Evolutionary conservation across 1,140 invertebrate genomes (phyloP).

Genomic region (Leguminivora glycinivorella): DNA sequence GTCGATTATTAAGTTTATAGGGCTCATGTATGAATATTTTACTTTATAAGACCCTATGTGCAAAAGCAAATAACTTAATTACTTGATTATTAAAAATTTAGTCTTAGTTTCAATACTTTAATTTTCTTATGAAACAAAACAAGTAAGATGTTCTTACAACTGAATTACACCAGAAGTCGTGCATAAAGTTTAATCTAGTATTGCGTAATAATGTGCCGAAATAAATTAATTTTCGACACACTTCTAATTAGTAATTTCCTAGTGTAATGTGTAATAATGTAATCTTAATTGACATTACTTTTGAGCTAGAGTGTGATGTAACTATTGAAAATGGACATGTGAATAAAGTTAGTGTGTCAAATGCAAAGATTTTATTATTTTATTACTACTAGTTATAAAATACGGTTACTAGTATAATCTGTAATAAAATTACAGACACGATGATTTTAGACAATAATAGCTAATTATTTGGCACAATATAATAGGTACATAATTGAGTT

Average conservation of each 20-base stretch:
- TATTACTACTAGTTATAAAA: background rate
- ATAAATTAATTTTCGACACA: background rate
- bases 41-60: too few relatives aligned
- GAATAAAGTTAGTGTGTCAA: slow-evolving; percentile 19
- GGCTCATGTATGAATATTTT: too few relatives aligned
- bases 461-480: background rate
- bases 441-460: background rate
- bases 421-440: background rate
- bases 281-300: background rate
- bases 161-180: background rate
- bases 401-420: background rate
- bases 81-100: too few relatives aligned
- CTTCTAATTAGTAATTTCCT: background rate
- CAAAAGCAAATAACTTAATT: too few relatives aligned
- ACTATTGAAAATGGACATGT: slow-evolving; percentile 6
- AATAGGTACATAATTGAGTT: background rate
- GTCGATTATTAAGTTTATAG: too few relatives aligned
- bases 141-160: background rate
- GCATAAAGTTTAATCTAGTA: background rate
- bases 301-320: slow-evolving; percentile 1
- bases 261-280: slow-evolving; percentile 4
- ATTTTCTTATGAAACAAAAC: background rate
- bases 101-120: too few relatives aligned
- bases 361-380: background rate
- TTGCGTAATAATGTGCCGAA: background rate